These are phyloP conservation scores for Hydractinia echinata DNA, from an alignment of 30 jellyfish, hydroid and myxozoan genomes.

Conservation along the genomic window DNA sequence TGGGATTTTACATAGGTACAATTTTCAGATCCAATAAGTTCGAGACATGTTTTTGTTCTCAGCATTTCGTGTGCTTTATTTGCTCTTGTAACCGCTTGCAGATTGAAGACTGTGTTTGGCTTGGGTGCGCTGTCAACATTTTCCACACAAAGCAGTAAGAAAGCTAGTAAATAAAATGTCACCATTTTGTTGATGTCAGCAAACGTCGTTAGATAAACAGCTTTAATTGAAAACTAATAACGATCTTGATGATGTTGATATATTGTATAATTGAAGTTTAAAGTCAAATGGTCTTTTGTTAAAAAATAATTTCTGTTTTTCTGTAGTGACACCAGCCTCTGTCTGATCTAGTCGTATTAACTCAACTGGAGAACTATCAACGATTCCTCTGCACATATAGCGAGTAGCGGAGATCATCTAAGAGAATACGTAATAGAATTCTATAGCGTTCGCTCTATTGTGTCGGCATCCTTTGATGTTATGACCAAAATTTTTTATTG, in stretches of 20 bases:
- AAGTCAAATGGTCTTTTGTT: too few species aligned
- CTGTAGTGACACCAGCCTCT: too few species aligned
- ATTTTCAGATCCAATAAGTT: constrained; percentile 54
- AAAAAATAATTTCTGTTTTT: too few species aligned
- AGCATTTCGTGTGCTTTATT: constrained; percentile 62
- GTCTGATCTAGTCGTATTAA: too few species aligned
- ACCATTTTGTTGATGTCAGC: background rate
- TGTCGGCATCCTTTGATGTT: constrained; percentile 32
- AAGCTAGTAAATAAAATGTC: background rate
- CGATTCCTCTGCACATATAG: background rate
- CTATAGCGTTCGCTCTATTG: constrained; percentile 29
- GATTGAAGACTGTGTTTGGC: background rate
- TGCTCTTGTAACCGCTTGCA: constrained; percentile 36
- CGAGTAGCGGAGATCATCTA: background rate
- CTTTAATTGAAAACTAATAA: too few species aligned
- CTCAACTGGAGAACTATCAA: too few species aligned
- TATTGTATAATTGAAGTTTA: too few species aligned
- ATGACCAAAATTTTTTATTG: constrained; percentile 22
- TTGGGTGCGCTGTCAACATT: too few species aligned
- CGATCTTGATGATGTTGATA: too few species aligned
- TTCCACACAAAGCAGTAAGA: background rate
- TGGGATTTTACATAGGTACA: constrained; percentile 54
- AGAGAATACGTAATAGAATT: background rate
- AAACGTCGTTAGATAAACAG: too few species aligned
- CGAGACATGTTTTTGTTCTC: constrained; percentile 53